Conservation (phyloP, 2,113 vertebrate species). For the Anoplopoma fimbria region DNA sequence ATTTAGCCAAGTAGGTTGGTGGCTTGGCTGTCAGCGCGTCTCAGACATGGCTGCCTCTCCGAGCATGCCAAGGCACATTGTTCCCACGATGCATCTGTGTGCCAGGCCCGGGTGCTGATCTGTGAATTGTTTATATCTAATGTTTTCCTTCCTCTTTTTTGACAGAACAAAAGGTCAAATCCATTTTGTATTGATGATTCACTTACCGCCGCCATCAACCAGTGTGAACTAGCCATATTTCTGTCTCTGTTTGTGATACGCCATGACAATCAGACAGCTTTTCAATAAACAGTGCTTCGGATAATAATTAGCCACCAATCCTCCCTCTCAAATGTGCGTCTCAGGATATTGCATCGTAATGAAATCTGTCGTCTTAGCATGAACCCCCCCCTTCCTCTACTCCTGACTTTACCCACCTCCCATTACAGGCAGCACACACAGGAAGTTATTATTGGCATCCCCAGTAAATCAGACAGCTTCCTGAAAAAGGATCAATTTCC, state of each 20-base stretch:
- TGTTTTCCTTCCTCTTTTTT: constrained; percentile 33
- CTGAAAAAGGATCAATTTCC: constrained; percentile 83
- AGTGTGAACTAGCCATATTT: constrained; percentile 19
- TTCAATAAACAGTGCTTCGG: constrained; percentile 46
- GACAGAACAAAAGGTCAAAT: constrained; percentile 58
- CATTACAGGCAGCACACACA: constrained; percentile 75
- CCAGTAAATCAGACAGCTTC: constrained; percentile 81
- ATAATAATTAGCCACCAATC: constrained; percentile 63
- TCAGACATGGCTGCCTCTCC: constrained; percentile 56
- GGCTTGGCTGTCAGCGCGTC: constrained; percentile 56
- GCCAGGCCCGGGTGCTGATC: constrained; percentile 23
- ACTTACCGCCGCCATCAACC: constrained; percentile 44
- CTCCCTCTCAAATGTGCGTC: constrained; percentile 47
- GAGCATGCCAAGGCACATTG: constrained; percentile 5
- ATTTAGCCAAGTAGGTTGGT: constrained; percentile 67
- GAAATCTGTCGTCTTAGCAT: constrained; percentile 64
- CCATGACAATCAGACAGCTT: constrained; percentile 47
- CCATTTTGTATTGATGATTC: constrained; percentile 55
- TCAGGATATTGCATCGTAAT: constrained; percentile 75
- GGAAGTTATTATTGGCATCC: constrained; percentile 82
- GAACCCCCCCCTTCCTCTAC: constrained; percentile 32
- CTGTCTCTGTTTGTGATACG: constrained; percentile 36
- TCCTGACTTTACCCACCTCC: constrained; percentile 57
- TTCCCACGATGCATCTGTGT: constrained; percentile 35
- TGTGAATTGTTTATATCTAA: constrained; percentile 33